These are phyloP conservation scores for Gymnogyps californianus DNA, from an alignment of 2,113 vertebrate species.

Conservation along the genomic window DNA sequence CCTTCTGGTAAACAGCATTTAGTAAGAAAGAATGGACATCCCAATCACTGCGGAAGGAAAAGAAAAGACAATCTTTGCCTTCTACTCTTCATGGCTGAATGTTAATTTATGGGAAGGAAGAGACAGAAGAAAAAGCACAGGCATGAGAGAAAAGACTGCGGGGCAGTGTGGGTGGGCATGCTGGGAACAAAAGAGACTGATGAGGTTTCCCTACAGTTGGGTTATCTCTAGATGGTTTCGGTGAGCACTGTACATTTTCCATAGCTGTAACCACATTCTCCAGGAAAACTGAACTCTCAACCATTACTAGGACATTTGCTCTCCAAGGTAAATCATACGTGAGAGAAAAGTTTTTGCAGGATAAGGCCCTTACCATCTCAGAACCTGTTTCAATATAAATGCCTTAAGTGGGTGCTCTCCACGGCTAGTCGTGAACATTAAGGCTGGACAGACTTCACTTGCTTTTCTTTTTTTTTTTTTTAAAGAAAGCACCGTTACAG, in stretches of 20 bases:
- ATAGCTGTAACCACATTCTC: not conserved
- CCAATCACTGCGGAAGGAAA: not conserved
- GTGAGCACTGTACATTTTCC: not conserved
- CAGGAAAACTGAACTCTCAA: not conserved
- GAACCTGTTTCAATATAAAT: not conserved
- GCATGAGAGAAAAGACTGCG: not conserved
- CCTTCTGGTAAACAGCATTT: not conserved
- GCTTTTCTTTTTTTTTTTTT: no score
- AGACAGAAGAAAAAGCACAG: not conserved
- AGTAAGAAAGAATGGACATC: not conserved
- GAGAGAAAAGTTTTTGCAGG: not conserved
- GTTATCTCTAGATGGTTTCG: not conserved
- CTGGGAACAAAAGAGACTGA: not conserved
- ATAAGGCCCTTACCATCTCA: not conserved
- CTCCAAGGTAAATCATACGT: fast-evolving
- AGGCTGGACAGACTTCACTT: not conserved
- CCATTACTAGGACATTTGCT: not conserved
- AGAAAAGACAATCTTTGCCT: not conserved
- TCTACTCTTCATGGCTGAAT: not conserved
- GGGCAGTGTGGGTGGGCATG: not conserved
- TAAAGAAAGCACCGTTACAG: not conserved
- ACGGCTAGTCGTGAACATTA: not conserved
- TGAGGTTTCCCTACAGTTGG: not conserved
- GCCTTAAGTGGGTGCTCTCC: not conserved
- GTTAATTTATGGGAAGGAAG: not conserved